phyloP scores from a whole-genome alignment of 2,888 invertebrate species.

The Acheta domesticus region DNA sequence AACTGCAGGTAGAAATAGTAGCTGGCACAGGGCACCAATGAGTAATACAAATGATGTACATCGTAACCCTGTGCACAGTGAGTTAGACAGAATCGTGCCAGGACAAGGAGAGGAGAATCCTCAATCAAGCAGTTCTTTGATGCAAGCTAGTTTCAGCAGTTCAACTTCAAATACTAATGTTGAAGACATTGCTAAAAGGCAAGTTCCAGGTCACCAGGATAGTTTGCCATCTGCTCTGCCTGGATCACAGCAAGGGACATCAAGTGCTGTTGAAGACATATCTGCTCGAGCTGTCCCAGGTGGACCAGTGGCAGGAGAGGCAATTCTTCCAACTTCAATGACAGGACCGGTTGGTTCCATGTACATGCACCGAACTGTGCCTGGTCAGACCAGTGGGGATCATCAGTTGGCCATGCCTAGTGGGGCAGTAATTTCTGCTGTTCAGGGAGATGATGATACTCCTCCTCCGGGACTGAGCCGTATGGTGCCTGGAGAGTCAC shows the following conservation, averaged over 20 bases:
- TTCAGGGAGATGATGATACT: conserved; percentile 47
- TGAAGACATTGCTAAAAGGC: not conserved
- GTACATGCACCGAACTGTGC: conserved; percentile 58
- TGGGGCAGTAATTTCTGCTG: conserved; percentile 20
- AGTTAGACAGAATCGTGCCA: not conserved
- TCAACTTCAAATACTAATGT: not conserved
- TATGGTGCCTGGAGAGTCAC: conserved; percentile 39
- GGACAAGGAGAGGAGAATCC: not conserved
- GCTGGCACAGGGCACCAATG: not conserved
- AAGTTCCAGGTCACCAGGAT: not conserved
- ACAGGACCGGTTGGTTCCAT: not conserved
- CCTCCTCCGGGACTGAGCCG: conserved; percentile 50
- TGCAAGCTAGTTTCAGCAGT: not conserved
- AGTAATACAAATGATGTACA: not conserved
- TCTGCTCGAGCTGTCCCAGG: not conserved
- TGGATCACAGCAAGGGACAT: not conserved
- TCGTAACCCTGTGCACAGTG: not conserved
- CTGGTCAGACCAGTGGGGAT: conserved; percentile 52
- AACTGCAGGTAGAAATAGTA: not conserved
- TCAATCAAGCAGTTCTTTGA: not conserved
- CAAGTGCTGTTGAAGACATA: not conserved
- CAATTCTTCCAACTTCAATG: not conserved
- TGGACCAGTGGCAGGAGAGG: not conserved
- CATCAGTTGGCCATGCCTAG: conserved; percentile 19
- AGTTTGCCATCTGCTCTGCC: not conserved